These are phyloP conservation scores for Neomicropteryx cornuta DNA, from an alignment of 1,140 invertebrate species.

Conservation along the genomic window DNA sequence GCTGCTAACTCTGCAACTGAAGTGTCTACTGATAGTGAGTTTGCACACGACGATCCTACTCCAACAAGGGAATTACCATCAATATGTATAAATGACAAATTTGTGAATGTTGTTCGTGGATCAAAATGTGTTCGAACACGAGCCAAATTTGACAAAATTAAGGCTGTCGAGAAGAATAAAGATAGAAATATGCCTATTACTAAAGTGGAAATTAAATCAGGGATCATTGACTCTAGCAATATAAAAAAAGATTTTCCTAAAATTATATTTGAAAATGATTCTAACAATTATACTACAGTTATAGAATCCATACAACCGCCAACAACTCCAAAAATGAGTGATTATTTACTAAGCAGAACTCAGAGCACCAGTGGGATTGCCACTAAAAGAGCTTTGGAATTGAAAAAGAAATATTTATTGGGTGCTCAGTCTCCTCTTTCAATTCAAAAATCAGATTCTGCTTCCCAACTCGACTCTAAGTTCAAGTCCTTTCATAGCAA, in stretches of 20 bases:
- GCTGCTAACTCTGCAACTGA: conserved; percentile 77
- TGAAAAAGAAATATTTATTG: conserved; percentile 74
- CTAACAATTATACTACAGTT: too few relatives aligned
- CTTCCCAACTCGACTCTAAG: conserved; percentile 71
- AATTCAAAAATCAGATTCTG: conserved; percentile 74
- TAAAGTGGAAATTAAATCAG: too few relatives aligned
- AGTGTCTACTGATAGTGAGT: conserved; percentile 85
- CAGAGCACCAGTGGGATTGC: conserved; percentile 77
- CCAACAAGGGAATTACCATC: conserved; percentile 54
- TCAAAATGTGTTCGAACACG: too few relatives aligned
- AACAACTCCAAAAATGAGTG: too few relatives aligned
- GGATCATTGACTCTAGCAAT: too few relatives aligned
- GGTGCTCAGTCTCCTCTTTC: conserved; percentile 48
- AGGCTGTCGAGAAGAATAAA: too few relatives aligned
- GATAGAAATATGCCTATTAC: too few relatives aligned
- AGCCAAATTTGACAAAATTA: conserved; percentile 34
- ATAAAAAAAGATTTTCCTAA: too few relatives aligned
- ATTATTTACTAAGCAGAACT: conserved; percentile 67
- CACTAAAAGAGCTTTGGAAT: conserved; percentile 70
- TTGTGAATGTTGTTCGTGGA: too few relatives aligned
- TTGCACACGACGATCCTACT: conserved; percentile 68
- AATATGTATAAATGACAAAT: conserved; percentile 51
- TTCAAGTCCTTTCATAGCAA: conserved; percentile 71
- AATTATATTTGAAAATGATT: too few relatives aligned
- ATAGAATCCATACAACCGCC: too few relatives aligned